phyloP scores from a whole-genome alignment of 2,888 invertebrate genomes.

The Plutella xylostella region DNA sequence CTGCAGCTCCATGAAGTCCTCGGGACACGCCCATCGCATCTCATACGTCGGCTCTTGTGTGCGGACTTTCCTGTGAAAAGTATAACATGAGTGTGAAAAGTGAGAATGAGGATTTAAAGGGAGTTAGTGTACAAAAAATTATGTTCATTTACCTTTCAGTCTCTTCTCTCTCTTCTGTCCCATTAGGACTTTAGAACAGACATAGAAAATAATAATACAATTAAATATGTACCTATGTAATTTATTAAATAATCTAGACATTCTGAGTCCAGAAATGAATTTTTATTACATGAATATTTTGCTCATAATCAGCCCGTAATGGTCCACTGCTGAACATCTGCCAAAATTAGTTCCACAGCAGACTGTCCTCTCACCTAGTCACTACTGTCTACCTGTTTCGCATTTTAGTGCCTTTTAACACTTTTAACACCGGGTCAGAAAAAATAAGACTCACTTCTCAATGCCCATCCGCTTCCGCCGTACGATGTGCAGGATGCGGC shows the following conservation, averaged over 20 bases:
- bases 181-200: conserved; percentile 47
- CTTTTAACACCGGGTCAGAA: too few species aligned
- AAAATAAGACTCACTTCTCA: conserved; percentile 68
- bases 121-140: background rate
- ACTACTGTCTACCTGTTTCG: too few species aligned
- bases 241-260: background rate
- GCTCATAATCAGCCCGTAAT: too few species aligned
- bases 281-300: too few species aligned
- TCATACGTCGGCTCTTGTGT: conserved; percentile 75
- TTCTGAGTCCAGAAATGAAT: too few species aligned
- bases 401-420: too few species aligned
- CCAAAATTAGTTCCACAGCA: too few species aligned
- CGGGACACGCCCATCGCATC: conserved; percentile 84
- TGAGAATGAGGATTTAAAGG: background rate
- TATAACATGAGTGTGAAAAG: background rate
- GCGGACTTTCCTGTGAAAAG: conserved; percentile 66
- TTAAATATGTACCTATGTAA: background rate
- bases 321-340: too few species aligned
- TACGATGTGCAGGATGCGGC: conserved; percentile 83
- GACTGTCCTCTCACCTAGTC: too few species aligned
- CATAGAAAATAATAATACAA: conserved; percentile 27
- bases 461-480: conserved; percentile 76
- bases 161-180: conserved; percentile 30
- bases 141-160: conserved; percentile 49
- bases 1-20: conserved; percentile 84